These are phyloP conservation scores for Okamejei kenojei DNA, from an alignment of 2,797 vertebrate genomes.

Conservation along the genomic window DNA sequence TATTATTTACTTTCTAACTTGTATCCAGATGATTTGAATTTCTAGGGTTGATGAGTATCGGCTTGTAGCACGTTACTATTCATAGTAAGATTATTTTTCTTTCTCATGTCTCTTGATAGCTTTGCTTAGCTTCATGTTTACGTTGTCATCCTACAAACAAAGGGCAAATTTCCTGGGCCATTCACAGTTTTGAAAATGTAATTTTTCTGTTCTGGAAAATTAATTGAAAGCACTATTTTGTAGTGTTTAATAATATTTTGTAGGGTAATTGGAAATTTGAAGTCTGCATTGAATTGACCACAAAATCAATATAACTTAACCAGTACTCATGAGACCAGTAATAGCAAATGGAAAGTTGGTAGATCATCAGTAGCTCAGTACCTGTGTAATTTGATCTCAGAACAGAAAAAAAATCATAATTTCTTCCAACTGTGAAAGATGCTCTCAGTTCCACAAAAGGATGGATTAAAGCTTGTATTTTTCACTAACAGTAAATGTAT, in stretches of 20 bases:
- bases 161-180: slow-evolving; percentile 28
- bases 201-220: slow-evolving; percentile 32
- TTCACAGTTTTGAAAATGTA: slow-evolving; percentile 25
- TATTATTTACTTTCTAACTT: slow-evolving; percentile 40
- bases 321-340: neutral
- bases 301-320: neutral
- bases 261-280: neutral
- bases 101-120: slow-evolving; percentile 53
- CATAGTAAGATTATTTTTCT: slow-evolving; percentile 68
- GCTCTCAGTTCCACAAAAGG: slow-evolving; percentile 68
- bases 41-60: slow-evolving; percentile 63
- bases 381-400: neutral
- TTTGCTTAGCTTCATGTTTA: slow-evolving; percentile 36
- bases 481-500: slow-evolving; percentile 79
- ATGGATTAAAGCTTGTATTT: slow-evolving; percentile 74
- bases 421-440: slow-evolving; percentile 52
- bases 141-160: slow-evolving; percentile 37
- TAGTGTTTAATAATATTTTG: neutral
- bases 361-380: neutral
- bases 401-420: slow-evolving; percentile 32
- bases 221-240: neutral
- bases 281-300: neutral
- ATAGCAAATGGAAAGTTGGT: slow-evolving; percentile 20
- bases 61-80: slow-evolving; percentile 70
- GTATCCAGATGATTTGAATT: slow-evolving; percentile 46